These are phyloP conservation scores for Herminia tarsipennalis DNA, from an alignment of 2,888 invertebrate species.

Conservation along the genomic window DNA sequence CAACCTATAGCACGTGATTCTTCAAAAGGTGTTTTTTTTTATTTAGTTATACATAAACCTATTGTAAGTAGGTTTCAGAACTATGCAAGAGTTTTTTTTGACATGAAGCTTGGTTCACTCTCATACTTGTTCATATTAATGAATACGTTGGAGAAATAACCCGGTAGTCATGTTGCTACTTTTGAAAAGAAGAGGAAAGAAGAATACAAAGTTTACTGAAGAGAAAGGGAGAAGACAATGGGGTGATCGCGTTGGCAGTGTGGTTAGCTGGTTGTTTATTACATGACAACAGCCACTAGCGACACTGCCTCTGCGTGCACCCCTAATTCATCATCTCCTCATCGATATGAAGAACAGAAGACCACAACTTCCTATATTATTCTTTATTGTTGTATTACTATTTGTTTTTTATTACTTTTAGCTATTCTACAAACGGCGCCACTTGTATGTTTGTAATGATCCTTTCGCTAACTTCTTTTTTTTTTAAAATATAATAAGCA, in stretches of 20 bases:
- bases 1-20: too few species aligned
- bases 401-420: too few species aligned
- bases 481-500: too few species aligned
- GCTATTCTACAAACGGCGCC: too few species aligned
- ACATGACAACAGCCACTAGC: conserved; percentile 95
- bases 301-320: conserved; percentile 95
- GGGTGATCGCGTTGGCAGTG: conserved; percentile 96
- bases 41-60: not conserved
- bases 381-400: too few species aligned
- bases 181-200: conserved; percentile 13
- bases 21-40: too few species aligned
- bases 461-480: too few species aligned
- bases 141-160: not conserved
- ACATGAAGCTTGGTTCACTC: conserved; percentile 1
- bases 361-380: not conserved
- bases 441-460: too few species aligned
- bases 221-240: conserved; percentile 33
- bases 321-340: conserved; percentile 57
- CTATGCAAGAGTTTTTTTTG: not conserved
- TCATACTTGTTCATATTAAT: not conserved
- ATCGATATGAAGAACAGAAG: conserved; percentile 2
- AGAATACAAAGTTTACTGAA: conserved; percentile 10
- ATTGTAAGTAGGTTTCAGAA: not conserved
- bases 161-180: not conserved
- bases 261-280: conserved; percentile 99